These are phyloP conservation scores for Geotrupes spiniger DNA, from an alignment of 2,888 invertebrate genomes.

Conservation along the genomic window DNA sequence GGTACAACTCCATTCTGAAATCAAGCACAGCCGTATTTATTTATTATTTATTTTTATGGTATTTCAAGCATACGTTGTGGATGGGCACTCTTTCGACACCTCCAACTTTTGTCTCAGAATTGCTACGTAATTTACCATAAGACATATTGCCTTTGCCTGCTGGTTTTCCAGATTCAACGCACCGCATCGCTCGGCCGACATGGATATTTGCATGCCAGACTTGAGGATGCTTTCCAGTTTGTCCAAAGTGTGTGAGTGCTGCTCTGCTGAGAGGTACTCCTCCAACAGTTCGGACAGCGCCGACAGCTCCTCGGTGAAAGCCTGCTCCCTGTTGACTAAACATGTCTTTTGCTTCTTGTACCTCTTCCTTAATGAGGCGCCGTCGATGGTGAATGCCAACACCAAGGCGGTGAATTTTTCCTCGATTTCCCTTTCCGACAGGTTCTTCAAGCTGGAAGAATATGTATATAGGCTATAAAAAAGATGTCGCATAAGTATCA, in stretches of 20 bases:
- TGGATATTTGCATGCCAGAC: constrained; percentile 15
- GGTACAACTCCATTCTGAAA: no score
- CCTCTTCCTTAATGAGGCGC: constrained; percentile 13
- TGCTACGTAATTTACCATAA: constrained; percentile 26
- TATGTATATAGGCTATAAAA: not conserved
- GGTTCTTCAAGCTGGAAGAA: constrained; percentile 12
- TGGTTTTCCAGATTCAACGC: constrained; percentile 21
- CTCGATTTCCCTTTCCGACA: constrained; percentile 18
- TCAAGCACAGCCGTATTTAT: no score
- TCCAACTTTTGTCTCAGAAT: constrained; percentile 12
- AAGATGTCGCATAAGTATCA: constrained; percentile 3
- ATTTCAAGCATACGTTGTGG: no score
- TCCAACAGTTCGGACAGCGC: constrained; percentile 6
- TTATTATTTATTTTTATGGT: no score
- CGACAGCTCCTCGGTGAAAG: constrained; percentile 9
- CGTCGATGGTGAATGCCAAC: constrained; percentile 22
- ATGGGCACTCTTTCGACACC: no score
- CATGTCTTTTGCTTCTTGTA: constrained; percentile 11
- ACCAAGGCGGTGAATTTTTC: constrained; percentile 23
- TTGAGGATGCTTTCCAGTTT: constrained; percentile 14
- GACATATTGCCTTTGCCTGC: constrained; percentile 15
- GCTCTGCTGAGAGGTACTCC: constrained; percentile 5
- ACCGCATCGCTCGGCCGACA: constrained; percentile 27
- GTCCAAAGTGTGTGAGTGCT: constrained; percentile 2
- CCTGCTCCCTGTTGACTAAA: constrained; percentile 11